Evolutionary conservation across 2,113 vertebrate genomes (phyloP).

Genomic region (Podarcis muralis): DNA sequence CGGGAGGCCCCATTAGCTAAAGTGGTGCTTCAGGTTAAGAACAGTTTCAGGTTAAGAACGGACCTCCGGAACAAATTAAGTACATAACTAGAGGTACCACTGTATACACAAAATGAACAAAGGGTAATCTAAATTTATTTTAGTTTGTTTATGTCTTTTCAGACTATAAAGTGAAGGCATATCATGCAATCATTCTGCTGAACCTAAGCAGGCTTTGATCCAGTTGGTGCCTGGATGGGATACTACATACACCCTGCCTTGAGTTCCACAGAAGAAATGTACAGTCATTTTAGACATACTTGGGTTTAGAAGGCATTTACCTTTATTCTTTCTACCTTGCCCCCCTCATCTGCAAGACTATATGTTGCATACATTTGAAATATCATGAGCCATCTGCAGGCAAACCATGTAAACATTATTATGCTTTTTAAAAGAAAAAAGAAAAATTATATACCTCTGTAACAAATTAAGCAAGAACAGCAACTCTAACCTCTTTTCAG

Average conservation of each 20-base stretch:
- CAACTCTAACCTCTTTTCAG: constrained; percentile 6
- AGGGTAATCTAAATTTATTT: constrained; percentile 53
- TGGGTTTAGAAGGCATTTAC: not conserved
- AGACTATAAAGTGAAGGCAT: not conserved
- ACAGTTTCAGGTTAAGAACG: too few species aligned
- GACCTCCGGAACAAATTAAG: too few species aligned
- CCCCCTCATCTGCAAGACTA: not conserved
- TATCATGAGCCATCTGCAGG: constrained; percentile 32
- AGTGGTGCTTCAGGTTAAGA: too few species aligned
- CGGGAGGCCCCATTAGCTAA: too few species aligned
- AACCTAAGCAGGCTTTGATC: not conserved
- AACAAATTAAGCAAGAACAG: constrained; percentile 51
- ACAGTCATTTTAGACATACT: constrained; percentile 43
- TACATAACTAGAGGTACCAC: too few species aligned
- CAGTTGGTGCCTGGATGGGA: not conserved
- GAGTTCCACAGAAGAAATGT: not conserved
- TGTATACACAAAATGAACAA: constrained; percentile 25
- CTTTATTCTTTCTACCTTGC: not conserved
- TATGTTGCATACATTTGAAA: not conserved
- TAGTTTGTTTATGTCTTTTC: constrained; percentile 9
- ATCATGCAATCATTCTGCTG: not conserved
- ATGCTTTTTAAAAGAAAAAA: constrained; percentile 9
- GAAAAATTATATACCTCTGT: constrained; percentile 5
- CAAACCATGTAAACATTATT: constrained; percentile 13
- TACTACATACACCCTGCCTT: not conserved